A percentile compares a stretch with the other conserved stretches of the same genome.
phyloP scores from a whole-genome alignment of 2,797 vertebrate species.

The Prionace glauca region DNA sequence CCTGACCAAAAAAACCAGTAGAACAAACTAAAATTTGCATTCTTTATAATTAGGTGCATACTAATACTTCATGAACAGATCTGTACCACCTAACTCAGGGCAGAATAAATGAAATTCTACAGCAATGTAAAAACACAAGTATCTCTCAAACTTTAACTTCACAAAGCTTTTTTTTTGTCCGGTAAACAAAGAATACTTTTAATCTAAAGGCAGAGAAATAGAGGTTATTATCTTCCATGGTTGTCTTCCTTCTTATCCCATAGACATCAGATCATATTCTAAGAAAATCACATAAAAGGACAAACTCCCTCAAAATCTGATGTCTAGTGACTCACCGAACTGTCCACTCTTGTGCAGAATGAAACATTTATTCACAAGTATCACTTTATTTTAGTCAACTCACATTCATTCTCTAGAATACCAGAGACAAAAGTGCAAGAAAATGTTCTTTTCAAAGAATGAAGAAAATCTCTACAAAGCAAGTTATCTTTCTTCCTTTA shows the following conservation, averaged over 20 bases:
- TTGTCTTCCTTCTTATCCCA: neutral
- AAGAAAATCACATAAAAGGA: neutral
- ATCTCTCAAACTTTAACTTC: neutral
- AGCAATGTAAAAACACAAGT: neutral
- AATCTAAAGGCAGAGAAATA: neutral
- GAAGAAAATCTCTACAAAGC: neutral
- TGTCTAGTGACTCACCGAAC: no score
- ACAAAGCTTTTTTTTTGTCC: neutral
- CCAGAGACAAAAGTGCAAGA: neutral
- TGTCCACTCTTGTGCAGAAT: no score
- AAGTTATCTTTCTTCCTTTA: neutral
- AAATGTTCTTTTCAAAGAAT: neutral
- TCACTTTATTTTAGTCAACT: neutral
- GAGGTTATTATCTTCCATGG: neutral
- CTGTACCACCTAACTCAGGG: neutral
- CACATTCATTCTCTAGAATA: neutral
- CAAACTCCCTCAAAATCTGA: neutral
- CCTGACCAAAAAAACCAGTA: conserved; percentile 57
- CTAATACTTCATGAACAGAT: neutral
- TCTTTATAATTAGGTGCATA: neutral
- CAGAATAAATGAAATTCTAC: neutral
- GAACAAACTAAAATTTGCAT: neutral
- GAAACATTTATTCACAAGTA: neutral
- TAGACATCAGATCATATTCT: neutral
- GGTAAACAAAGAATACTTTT: neutral